Conservation (phyloP, 2,888 invertebrate genomes). For the Orgyia antiqua region DNA sequence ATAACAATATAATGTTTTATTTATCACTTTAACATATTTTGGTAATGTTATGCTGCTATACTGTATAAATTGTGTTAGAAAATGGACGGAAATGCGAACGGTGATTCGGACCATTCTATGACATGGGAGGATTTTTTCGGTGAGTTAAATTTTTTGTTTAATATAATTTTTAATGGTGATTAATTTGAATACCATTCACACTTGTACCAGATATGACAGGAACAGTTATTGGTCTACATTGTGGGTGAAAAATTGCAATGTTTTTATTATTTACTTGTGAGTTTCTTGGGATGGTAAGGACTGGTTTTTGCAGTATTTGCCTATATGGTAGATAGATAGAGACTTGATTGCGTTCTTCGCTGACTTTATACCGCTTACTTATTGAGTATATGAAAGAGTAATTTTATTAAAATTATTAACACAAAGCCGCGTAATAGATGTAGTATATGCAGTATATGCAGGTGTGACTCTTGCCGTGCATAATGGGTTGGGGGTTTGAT, state of each 20-base stretch:
- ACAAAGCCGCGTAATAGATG: too few species aligned
- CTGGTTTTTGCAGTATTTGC: constrained; percentile 59
- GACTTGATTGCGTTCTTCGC: constrained; percentile 31
- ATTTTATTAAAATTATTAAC: too few species aligned
- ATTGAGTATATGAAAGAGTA: too few species aligned
- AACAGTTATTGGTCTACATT: not conserved
- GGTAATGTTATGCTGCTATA: constrained; percentile 41
- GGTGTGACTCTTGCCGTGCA: too few species aligned
- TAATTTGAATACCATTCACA: not conserved
- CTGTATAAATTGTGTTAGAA: constrained; percentile 43
- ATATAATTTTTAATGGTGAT: too few species aligned
- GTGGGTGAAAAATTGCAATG: constrained; percentile 10
- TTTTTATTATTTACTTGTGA: constrained; percentile 18
- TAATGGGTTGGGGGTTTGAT: too few species aligned
- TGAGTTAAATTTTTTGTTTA: constrained; percentile 54
- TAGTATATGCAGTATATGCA: too few species aligned
- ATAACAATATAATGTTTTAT: constrained; percentile 29
- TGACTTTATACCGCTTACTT: too few species aligned
- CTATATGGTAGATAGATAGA: constrained; percentile 50
- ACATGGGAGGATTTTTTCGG: constrained; percentile 86
- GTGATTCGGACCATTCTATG: constrained; percentile 83
- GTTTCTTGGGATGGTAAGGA: constrained; percentile 47
- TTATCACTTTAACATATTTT: constrained; percentile 18
- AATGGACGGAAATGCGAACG: constrained; percentile 73
- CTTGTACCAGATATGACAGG: not conserved